Evolutionary conservation across 2,113 vertebrate genomes (phyloP).

Genomic region (Saccopteryx bilineata): DNA sequence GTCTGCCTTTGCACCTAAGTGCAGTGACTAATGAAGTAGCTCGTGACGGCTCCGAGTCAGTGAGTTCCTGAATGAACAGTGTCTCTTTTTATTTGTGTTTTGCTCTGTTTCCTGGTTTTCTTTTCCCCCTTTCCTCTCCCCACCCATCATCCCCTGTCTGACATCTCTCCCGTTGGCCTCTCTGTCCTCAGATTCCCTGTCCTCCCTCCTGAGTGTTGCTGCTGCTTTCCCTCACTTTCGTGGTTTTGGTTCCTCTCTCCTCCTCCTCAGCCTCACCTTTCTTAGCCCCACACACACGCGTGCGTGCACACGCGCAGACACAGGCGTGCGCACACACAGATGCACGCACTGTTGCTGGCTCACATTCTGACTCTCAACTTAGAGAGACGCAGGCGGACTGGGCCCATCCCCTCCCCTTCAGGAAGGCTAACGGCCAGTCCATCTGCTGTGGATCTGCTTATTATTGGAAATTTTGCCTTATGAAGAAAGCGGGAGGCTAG

Average conservation of each 20-base stretch:
- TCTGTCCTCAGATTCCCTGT: background rate
- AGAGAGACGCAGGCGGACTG: slow-evolving; percentile 66
- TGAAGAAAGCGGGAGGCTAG: background rate
- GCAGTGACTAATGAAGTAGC: background rate
- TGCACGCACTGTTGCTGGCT: background rate
- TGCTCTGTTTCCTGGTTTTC: background rate
- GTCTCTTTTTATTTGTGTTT: background rate
- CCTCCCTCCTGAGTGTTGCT: background rate
- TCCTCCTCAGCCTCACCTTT: too few species aligned
- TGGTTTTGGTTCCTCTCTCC: background rate
- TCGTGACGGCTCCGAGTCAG: background rate
- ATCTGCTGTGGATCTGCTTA: slow-evolving; percentile 72
- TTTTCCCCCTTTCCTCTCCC: background rate
- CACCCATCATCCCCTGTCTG: background rate
- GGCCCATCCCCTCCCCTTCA: slow-evolving; percentile 58
- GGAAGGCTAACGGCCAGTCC: slow-evolving; percentile 66
- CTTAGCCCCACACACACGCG: background rate
- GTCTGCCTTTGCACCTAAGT: background rate
- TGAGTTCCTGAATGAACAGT: background rate
- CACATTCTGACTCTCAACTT: slow-evolving; percentile 23
- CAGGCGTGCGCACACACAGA: too few species aligned
- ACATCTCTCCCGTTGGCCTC: background rate
- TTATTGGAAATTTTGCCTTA: slow-evolving; percentile 46
- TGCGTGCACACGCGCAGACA: too few species aligned
- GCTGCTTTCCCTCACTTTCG: background rate